phyloP scores from a whole-genome alignment of 2,888 invertebrate genomes.

The Perizoma affinitatum region DNA sequence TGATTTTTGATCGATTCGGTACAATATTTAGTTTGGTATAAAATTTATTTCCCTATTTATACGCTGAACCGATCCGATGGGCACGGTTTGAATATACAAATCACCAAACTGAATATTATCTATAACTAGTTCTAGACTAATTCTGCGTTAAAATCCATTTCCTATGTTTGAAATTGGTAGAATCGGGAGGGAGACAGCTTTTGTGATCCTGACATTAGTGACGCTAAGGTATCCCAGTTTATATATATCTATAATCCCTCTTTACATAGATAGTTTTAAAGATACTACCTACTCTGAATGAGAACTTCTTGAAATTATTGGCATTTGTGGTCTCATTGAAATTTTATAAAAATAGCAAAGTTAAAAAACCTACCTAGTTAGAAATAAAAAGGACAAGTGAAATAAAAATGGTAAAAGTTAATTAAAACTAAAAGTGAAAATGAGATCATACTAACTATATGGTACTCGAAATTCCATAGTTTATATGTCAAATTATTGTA shows the following conservation, averaged over 20 bases:
- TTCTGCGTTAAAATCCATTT: neutral
- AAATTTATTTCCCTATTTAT: no score
- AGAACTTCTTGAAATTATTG: slow-evolving; percentile 13
- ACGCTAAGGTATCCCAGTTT: neutral
- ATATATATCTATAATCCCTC: neutral
- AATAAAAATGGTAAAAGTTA: slow-evolving; percentile 6
- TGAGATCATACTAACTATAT: slow-evolving; percentile 16
- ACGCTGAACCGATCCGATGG: no score
- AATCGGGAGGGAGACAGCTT: slow-evolving; percentile 6
- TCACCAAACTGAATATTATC: no score
- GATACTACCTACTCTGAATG: slow-evolving; percentile 14
- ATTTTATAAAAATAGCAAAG: slow-evolving; percentile 22
- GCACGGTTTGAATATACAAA: no score
- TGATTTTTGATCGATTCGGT: neutral
- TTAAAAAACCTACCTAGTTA: neutral
- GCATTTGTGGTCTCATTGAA: slow-evolving; percentile 17
- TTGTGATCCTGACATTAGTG: slow-evolving; percentile 1
- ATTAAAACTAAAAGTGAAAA: slow-evolving; percentile 12
- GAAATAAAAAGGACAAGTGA: neutral
- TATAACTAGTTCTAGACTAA: no score
- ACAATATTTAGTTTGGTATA: no score
- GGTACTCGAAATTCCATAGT: slow-evolving; percentile 23
- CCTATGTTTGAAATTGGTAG: slow-evolving; percentile 2
- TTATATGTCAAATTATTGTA: slow-evolving; percentile 68
- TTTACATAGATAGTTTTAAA: slow-evolving; percentile 10